A percentile compares a stretch with the other conserved stretches of the same genome.
These are phyloP conservation scores for Cheilosia variabilis DNA, from an alignment of 2,888 invertebrate genomes.

Conservation along the genomic window DNA sequence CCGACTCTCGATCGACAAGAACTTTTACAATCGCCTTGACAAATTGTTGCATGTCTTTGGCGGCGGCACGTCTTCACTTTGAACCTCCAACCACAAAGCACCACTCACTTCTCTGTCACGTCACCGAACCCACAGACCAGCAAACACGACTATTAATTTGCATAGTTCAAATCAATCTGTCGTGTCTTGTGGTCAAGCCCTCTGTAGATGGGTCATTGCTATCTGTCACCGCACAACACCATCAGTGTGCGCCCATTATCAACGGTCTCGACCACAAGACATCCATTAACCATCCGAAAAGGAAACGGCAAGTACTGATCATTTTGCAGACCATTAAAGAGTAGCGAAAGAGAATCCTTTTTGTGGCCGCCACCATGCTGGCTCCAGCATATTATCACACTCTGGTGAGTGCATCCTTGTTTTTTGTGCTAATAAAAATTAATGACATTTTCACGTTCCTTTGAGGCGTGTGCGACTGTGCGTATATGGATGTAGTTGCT, in stretches of 20 bases:
- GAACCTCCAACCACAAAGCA: slow-evolving; percentile 45
- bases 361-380: slow-evolving; percentile 59
- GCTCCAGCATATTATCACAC: slow-evolving; percentile 35
- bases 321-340: slow-evolving; percentile 59
- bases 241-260: slow-evolving; percentile 53
- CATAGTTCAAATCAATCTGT: slow-evolving; percentile 72
- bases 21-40: slow-evolving; percentile 44
- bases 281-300: slow-evolving; percentile 57
- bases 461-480: slow-evolving; percentile 16
- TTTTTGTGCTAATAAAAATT: slow-evolving; percentile 69
- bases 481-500: neutral
- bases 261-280: slow-evolving; percentile 52
- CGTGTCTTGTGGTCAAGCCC: slow-evolving; percentile 68
- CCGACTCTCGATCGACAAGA: slow-evolving; percentile 25
- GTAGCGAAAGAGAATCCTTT: slow-evolving; percentile 68
- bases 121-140: slow-evolving; percentile 59
- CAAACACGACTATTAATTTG: slow-evolving; percentile 67
- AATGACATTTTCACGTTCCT: slow-evolving; percentile 55
- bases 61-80: slow-evolving; percentile 11
- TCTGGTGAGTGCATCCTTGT: slow-evolving; percentile 57
- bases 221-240: slow-evolving; percentile 48
- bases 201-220: slow-evolving; percentile 45
- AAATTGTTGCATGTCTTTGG: slow-evolving; percentile 31
- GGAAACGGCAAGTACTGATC: slow-evolving; percentile 34
- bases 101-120: slow-evolving; percentile 37